phyloP scores from a whole-genome alignment of 2,113 vertebrate species.

The Chauna torquata region DNA sequence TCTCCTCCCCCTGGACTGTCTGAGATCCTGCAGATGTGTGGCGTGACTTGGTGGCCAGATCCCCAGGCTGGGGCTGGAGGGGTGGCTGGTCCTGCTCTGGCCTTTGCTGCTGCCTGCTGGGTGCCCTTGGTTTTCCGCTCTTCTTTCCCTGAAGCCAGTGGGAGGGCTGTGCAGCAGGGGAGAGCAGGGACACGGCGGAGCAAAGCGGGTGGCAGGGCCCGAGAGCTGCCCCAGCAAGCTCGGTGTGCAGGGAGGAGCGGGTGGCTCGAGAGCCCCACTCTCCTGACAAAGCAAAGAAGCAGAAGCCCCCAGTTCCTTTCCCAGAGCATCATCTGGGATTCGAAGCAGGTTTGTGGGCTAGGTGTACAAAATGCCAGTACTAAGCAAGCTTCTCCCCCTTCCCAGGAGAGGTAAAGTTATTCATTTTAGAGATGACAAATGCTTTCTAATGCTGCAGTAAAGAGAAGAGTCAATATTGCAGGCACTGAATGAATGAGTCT shows the following conservation, averaged over 20 bases:
- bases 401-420: constrained; percentile 52
- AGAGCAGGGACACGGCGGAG: background rate
- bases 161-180: background rate
- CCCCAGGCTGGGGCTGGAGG: too few relatives aligned
- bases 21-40: background rate
- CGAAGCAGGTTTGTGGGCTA: background rate
- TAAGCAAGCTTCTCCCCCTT: background rate
- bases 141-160: accelerated
- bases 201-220: background rate
- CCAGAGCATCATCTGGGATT: background rate
- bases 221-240: accelerated
- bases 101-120: background rate
- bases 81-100: background rate
- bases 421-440: constrained; percentile 64
- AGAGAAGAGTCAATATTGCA: constrained; percentile 57
- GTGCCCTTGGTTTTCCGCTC: background rate
- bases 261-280: background rate
- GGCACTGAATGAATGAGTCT: background rate
- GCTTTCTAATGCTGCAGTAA: constrained; percentile 43
- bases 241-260: background rate
- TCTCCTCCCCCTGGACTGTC: accelerated
- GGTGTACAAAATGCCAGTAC: background rate
- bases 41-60: accelerated
- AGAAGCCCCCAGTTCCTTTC: background rate
- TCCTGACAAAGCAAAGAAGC: background rate